Evolutionary conservation across 2,888 invertebrate genomes (phyloP).

Genomic region (Rhagonycha lutea): DNA sequence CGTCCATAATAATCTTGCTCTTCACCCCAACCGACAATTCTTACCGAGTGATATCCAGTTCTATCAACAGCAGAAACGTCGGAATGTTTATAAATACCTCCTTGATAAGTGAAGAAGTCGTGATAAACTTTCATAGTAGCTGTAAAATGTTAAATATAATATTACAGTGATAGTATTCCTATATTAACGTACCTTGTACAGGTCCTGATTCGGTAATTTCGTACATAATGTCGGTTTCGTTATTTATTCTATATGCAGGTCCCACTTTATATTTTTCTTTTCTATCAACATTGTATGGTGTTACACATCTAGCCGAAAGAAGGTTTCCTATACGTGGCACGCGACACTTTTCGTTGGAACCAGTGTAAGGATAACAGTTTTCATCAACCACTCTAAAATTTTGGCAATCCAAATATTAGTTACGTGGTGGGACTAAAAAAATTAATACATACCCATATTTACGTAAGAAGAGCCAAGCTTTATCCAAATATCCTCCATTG

Average conservation of each 20-base stretch:
- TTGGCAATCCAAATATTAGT: neutral
- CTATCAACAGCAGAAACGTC: conserved; percentile 60
- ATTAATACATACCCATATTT: conserved; percentile 66
- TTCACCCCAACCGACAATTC: conserved; percentile 92
- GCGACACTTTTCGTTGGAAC: conserved; percentile 65
- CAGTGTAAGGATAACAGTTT: conserved; percentile 82
- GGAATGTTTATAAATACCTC: conserved; percentile 78
- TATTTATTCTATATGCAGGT: conserved; percentile 75
- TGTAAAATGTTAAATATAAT: conserved; percentile 49
- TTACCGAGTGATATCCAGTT: conserved; percentile 85
- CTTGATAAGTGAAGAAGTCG: conserved; percentile 89
- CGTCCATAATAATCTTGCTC: conserved; percentile 60
- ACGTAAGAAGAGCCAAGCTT: conserved; percentile 88
- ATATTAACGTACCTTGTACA: conserved; percentile 72
- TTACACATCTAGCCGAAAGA: conserved; percentile 60
- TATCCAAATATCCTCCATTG: conserved; percentile 85
- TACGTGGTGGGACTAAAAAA: neutral
- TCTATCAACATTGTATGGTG: conserved; percentile 57
- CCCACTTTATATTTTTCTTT: conserved; percentile 71
- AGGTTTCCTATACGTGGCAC: conserved; percentile 58
- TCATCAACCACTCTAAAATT: conserved; percentile 77
- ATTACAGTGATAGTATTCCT: neutral
- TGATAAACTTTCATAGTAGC: conserved; percentile 88
- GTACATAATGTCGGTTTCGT: conserved; percentile 85
- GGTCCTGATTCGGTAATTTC: conserved; percentile 91